A percentile compares a stretch with the other conserved stretches of the same genome.
phyloP scores from a whole-genome alignment of 2,113 vertebrate species.

The Brachionichthys hirsutus region DNA sequence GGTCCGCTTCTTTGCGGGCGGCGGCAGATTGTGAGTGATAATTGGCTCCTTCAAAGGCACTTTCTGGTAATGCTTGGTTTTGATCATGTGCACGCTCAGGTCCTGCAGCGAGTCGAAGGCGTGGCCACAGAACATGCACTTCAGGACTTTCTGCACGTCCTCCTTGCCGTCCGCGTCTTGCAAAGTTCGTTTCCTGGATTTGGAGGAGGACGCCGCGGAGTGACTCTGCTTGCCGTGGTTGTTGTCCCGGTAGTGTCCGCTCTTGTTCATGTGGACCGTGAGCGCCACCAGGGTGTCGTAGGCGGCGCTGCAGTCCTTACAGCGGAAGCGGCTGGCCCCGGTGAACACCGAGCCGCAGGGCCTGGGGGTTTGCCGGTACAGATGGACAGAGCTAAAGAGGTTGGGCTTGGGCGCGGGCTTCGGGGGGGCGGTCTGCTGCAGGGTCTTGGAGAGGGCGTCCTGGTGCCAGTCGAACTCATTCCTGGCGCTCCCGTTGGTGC shows the following conservation, averaged over 20 bases:
- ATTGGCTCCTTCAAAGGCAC: slow-evolving; percentile 99
- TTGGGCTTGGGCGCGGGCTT: slow-evolving; percentile 89
- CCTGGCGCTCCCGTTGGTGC: slow-evolving; percentile 87
- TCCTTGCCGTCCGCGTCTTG: slow-evolving; percentile 95
- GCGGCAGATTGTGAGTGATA: slow-evolving; percentile 90
- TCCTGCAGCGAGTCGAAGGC: slow-evolving; percentile 98
- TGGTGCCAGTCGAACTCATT: slow-evolving; percentile 97
- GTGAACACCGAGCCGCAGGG: slow-evolving; percentile 91
- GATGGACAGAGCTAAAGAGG: slow-evolving; percentile 94
- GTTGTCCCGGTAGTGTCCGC: slow-evolving; percentile 96
- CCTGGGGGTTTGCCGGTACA: slow-evolving; percentile 92
- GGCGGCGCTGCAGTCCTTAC: slow-evolving; percentile 94
- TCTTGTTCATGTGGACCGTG: slow-evolving; percentile 97
- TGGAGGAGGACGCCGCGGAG: slow-evolving; percentile 88
- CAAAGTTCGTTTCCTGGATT: slow-evolving; percentile 90
- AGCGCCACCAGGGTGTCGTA: slow-evolving; percentile 96
- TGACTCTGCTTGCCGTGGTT: slow-evolving; percentile 92
- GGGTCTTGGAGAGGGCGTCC: slow-evolving; percentile 92
- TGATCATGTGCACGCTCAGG: slow-evolving; percentile 98
- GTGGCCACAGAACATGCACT: slow-evolving; percentile 98
- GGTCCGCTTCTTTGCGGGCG: slow-evolving; percentile 91
- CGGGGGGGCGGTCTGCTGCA: slow-evolving; percentile 90
- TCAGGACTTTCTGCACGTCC: slow-evolving; percentile 96
- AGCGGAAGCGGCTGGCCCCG: slow-evolving; percentile 93
- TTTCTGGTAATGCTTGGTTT: slow-evolving; percentile 99